These are phyloP conservation scores for Ericerus pela DNA, from an alignment of 1,140 invertebrate species.

Conservation along the genomic window DNA sequence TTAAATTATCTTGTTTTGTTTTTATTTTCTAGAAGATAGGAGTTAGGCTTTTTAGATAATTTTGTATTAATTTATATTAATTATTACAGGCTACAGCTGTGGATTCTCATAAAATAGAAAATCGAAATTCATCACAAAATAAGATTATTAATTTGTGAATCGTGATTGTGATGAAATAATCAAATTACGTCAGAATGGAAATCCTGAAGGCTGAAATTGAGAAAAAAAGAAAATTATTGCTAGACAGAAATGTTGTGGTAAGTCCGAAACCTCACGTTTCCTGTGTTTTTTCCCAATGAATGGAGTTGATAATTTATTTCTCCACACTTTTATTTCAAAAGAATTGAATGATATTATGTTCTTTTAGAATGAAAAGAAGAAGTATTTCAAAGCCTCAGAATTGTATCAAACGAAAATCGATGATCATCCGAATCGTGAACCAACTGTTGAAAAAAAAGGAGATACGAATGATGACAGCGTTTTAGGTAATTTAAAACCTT, in stretches of 20 bases:
- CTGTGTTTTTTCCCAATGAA: conserved; percentile 7
- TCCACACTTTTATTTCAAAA: conserved; percentile 4
- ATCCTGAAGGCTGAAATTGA: conserved; percentile 82
- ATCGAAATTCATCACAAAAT: no score
- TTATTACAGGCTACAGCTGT: no score
- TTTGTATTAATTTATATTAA: no score
- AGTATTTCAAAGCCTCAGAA: conserved; percentile 83
- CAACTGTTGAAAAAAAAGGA: conserved; percentile 63
- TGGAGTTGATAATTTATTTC: conserved; percentile 1
- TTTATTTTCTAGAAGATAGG: no score
- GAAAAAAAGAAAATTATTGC: conserved; percentile 67
- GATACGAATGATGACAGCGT: conserved; percentile 53
- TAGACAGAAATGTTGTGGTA: conserved; percentile 63
- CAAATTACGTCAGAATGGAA: conserved; percentile 47
- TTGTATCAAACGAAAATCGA: no score
- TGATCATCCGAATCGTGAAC: no score
- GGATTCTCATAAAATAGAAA: no score
- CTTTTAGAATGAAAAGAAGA: conserved; percentile 54
- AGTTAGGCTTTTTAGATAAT: no score
- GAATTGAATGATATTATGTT: conserved; percentile 17
- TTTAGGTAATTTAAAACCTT: no score
- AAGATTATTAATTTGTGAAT: no score
- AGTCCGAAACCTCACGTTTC: conserved; percentile 23
- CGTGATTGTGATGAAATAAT: no score
- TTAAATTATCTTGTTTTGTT: no score